Percentiles rank a stretch among this genome's conserved stretches.
These are phyloP conservation scores for Thomomys bottae DNA, from an alignment of 2,113 vertebrate species.

Conservation along the genomic window DNA sequence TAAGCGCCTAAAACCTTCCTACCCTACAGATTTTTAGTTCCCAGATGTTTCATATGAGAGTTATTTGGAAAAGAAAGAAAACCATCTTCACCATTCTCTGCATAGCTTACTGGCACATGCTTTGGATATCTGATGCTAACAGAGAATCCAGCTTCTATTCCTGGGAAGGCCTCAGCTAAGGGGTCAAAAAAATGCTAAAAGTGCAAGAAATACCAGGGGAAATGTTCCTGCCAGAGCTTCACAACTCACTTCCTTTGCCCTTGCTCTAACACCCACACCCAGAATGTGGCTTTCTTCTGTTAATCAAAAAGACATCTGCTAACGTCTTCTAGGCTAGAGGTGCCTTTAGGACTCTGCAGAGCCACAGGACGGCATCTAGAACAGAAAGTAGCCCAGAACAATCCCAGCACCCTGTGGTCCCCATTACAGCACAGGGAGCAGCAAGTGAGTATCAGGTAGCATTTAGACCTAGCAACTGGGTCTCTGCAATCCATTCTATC, in stretches of 20 bases:
- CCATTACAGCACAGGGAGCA: too few relatives aligned
- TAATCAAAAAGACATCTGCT: background rate
- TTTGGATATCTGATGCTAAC: background rate
- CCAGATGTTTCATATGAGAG: constrained; percentile 63
- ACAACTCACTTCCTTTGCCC: constrained; percentile 24
- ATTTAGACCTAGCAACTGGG: background rate
- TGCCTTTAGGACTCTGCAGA: background rate
- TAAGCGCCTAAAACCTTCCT: constrained; percentile 53
- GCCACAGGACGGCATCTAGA: background rate
- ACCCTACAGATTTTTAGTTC: constrained; percentile 44
- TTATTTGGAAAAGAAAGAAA: constrained; percentile 33
- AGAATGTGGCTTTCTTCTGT: background rate
- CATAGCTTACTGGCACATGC: background rate
- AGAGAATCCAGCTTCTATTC: constrained; percentile 12
- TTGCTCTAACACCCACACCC: constrained; percentile 15
- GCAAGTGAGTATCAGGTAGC: background rate
- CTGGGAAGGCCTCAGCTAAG: background rate
- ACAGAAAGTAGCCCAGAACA: fast-evolving
- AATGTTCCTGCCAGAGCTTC: background rate
- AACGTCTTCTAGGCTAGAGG: background rate
- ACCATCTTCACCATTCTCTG: constrained; percentile 18
- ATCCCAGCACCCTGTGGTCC: fast-evolving
- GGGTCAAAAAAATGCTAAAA: background rate
- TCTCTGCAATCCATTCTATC: background rate
- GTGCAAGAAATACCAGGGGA: background rate